These are phyloP conservation scores for Zaprionus taronus DNA, from an alignment of 1,140 invertebrate species.

Conservation along the genomic window DNA sequence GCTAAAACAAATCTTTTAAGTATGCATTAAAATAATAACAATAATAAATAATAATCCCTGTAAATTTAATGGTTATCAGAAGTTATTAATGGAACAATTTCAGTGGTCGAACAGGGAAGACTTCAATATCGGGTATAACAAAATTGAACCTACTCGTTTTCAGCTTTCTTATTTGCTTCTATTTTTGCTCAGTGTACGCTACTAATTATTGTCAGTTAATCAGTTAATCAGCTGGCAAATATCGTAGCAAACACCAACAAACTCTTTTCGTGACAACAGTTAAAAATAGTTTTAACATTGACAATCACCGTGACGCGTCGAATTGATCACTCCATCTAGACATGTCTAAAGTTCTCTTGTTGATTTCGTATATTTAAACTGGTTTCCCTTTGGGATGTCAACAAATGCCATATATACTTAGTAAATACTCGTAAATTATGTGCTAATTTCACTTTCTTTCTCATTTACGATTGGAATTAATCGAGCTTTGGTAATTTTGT, in stretches of 20 bases:
- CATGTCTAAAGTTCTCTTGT: neutral
- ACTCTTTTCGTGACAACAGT: slow-evolving; percentile 16
- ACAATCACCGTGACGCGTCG: slow-evolving; percentile 26
- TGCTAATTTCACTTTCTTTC: slow-evolving; percentile 29
- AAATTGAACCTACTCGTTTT: too few relatives aligned
- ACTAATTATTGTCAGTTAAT: neutral
- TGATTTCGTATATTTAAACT: neutral
- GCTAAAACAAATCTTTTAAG: too few relatives aligned
- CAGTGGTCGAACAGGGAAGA: too few relatives aligned
- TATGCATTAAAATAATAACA: too few relatives aligned
- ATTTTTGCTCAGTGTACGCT: neutral
- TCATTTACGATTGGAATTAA: neutral
- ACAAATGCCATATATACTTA: neutral
- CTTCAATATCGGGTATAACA: too few relatives aligned
- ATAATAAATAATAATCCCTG: too few relatives aligned
- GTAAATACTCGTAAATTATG: slow-evolving; percentile 4
- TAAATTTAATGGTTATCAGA: too few relatives aligned
- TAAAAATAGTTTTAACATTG: slow-evolving; percentile 12
- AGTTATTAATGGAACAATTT: too few relatives aligned
- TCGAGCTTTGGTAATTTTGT: neutral
- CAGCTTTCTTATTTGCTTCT: too few relatives aligned
- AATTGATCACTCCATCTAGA: neutral
- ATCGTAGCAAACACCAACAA: neutral
- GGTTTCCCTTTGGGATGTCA: neutral
- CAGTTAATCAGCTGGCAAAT: neutral